These are phyloP conservation scores for Mimachlamys varia DNA, from an alignment of 2,888 invertebrate genomes.

Conservation along the genomic window DNA sequence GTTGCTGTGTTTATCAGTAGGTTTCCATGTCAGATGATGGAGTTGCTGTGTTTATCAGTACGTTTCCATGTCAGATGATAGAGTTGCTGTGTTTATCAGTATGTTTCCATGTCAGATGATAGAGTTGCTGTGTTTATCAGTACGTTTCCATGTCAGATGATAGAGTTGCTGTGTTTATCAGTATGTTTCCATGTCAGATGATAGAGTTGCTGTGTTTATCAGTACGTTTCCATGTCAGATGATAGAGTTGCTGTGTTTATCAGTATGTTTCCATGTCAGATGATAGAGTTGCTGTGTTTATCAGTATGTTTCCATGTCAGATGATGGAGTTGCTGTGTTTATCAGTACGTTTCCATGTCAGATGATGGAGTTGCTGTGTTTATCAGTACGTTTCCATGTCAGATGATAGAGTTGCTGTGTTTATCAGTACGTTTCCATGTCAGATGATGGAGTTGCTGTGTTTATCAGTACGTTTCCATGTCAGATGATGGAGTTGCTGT, in stretches of 20 bases:
- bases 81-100: constrained; percentile 88
- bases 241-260: constrained; percentile 89
- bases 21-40: constrained; percentile 81
- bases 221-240: constrained; percentile 59
- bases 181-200: constrained; percentile 59
- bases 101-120: constrained; percentile 79
- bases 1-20: constrained; percentile 86
- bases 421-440: too few relatives aligned
- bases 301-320: constrained; percentile 57
- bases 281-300: constrained; percentile 89
- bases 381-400: background rate
- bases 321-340: constrained; percentile 88
- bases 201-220: constrained; percentile 90
- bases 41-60: constrained; percentile 87
- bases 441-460: constrained; percentile 88
- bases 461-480: too few relatives aligned
- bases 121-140: constrained; percentile 88
- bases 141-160: constrained; percentile 61
- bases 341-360: constrained; percentile 51
- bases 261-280: constrained; percentile 58
- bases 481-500: constrained; percentile 87
- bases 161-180: constrained; percentile 90
- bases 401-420: constrained; percentile 88
- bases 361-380: constrained; percentile 88
- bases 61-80: constrained; percentile 79